These are phyloP conservation scores for Oryzias celebensis DNA, from an alignment of 2,113 vertebrate species.

Conservation along the genomic window DNA sequence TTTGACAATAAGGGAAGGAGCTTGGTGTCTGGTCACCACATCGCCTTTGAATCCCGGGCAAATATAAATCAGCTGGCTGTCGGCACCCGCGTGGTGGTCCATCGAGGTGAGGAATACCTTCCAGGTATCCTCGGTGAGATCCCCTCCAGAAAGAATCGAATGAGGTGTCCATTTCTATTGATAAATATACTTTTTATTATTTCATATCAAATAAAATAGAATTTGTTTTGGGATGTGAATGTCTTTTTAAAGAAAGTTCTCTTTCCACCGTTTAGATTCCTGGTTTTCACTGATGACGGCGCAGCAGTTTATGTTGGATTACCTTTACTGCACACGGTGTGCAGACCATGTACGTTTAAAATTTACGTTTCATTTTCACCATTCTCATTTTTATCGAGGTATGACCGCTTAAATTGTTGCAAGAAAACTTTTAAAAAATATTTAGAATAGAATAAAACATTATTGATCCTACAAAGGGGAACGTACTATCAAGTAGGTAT, in stretches of 20 bases:
- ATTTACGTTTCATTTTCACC: background rate
- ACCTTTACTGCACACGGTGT: conserved; percentile 82
- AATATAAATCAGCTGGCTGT: conserved; percentile 75
- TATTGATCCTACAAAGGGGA: too few relatives aligned
- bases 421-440: too few relatives aligned
- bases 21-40: conserved; percentile 87
- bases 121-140: conserved; percentile 87
- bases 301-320: conserved; percentile 82
- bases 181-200: background rate
- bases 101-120: conserved; percentile 74
- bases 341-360: conserved; percentile 83
- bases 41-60: conserved; percentile 81
- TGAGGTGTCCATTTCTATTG: conserved; percentile 72
- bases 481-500: too few relatives aligned
- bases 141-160: conserved; percentile 84
- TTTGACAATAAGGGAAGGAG: conserved; percentile 86
- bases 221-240: background rate
- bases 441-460: too few relatives aligned
- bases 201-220: background rate
- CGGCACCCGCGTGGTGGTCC: conserved; percentile 86
- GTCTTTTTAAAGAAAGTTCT: background rate
- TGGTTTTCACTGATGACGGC: conserved; percentile 89
- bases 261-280: conserved; percentile 76
- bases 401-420: too few relatives aligned
- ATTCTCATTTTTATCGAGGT: background rate